Evolutionary conservation across 2,888 invertebrate species (phyloP).

Genomic region (Notodonta dromedarius): DNA sequence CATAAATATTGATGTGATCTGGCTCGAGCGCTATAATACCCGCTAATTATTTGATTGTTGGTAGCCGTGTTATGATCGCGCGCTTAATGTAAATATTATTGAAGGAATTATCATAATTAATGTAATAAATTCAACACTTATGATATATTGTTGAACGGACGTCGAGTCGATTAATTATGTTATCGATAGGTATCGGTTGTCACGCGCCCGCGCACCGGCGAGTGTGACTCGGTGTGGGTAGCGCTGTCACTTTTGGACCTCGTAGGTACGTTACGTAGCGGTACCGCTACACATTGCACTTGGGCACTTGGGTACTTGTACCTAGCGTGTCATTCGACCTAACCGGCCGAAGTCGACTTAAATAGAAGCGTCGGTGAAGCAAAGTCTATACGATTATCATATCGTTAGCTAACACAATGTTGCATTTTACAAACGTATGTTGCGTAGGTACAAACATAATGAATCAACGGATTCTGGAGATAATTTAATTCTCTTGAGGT

Average conservation of each 20-base stretch:
- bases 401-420: background rate
- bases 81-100: constrained; percentile 20
- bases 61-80: constrained; percentile 11
- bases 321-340: background rate
- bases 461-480: background rate
- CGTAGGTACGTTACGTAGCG: background rate
- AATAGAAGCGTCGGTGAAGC: background rate
- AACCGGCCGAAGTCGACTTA: background rate
- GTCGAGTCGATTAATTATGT: constrained; percentile 19
- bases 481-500: background rate
- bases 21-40: constrained; percentile 16
- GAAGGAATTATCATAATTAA: constrained; percentile 28
- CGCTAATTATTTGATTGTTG: constrained; percentile 24
- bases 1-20: constrained; percentile 27
- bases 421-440: no score
- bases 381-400: background rate
- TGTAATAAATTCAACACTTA: constrained; percentile 30
- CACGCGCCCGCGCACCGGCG: background rate
- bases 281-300: background rate
- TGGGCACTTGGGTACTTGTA: background rate
- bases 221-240: background rate
- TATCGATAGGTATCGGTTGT: constrained; percentile 15
- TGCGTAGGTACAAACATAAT: background rate
- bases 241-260: background rate
- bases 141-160: constrained; percentile 23